Evolutionary conservation across 2,888 invertebrate species (phyloP).

Genomic region (Agriopis marginaria): DNA sequence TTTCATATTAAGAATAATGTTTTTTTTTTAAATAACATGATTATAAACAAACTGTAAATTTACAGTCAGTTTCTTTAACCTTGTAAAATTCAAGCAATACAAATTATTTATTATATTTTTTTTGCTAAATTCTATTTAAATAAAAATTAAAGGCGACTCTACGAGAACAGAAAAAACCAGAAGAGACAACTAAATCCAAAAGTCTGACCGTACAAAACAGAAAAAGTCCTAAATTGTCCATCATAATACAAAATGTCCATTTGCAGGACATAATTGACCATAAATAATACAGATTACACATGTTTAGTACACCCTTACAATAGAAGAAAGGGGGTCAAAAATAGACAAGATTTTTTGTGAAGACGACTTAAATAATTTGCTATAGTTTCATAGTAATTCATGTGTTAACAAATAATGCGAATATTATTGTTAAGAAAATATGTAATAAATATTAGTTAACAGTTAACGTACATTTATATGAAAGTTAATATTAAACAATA

Average conservation of each 20-base stretch:
- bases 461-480: background rate
- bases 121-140: background rate
- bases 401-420: slow-evolving; percentile 44
- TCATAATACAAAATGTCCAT: slow-evolving; percentile 68
- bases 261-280: slow-evolving; percentile 82
- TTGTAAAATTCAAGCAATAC: too few species aligned
- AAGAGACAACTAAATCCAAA: slow-evolving; percentile 71
- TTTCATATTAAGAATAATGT: too few species aligned
- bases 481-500: background rate
- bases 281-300: slow-evolving; percentile 81
- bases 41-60: too few species aligned
- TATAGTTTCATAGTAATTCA: slow-evolving; percentile 43
- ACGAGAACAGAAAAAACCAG: slow-evolving; percentile 38
- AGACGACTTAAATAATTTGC: slow-evolving; percentile 43
- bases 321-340: slow-evolving; percentile 55
- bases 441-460: slow-evolving; percentile 1
- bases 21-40: too few species aligned
- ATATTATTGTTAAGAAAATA: slow-evolving; percentile 11
- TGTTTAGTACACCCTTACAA: slow-evolving; percentile 71
- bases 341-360: slow-evolving; percentile 40
- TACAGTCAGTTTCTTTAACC: too few species aligned
- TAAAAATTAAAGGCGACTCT: slow-evolving; percentile 39
- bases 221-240: slow-evolving; percentile 65
- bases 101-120: background rate
- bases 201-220: slow-evolving; percentile 59